Evolutionary conservation across 2,888 invertebrate genomes (phyloP), one percentile per base, ranked within the genome.

Genomic region (Dione juno): DNA sequence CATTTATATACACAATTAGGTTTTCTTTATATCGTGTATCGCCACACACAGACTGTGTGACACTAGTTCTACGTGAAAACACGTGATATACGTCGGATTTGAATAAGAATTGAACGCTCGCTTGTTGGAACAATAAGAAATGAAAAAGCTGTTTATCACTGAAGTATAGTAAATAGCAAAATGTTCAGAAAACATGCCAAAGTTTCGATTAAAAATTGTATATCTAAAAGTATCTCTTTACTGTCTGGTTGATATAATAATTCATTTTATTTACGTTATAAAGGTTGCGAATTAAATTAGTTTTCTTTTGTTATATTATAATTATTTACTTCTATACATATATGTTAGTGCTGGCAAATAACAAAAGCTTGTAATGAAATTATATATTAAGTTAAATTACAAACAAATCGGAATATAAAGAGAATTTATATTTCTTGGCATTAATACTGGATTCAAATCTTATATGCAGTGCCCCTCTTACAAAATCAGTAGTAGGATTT

Each of bases 1-100:
- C 77, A 85, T 87, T 86, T 81, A 74, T 78, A 80, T 75, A 78
- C 76, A 72, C 67, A 79, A 78, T 84, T 83, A 84, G 81, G 84
- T 84, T 85, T 71, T 70, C 66, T 54, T 65, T 71, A 82, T 84
- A 74, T 81, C 77, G 79, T 75, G 77, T 48, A 43, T 64, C 53
- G 45, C 78, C 79, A 80, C 77, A 79, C 79, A 74, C 77, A 76
- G 76, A 54, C 28, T 64, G 6, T 45, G 28, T n/a, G 28, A 45
- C 45, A 61, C 7, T 8, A 21, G 28, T 7, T 43, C 61, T 65
- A 72, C 59, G 77, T 75, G 71, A 73, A 72, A 71, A 75, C 67
- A 72, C 75, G 74, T 76, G 75, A 75, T 57, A 68, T 16, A 45
- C 41, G 66, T 67, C 50, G 66, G 64, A 73, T 75, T 72, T 69